Evolutionary conservation across 2,113 vertebrate genomes (phyloP).

Genomic region (Xenopus laevis): DNA sequence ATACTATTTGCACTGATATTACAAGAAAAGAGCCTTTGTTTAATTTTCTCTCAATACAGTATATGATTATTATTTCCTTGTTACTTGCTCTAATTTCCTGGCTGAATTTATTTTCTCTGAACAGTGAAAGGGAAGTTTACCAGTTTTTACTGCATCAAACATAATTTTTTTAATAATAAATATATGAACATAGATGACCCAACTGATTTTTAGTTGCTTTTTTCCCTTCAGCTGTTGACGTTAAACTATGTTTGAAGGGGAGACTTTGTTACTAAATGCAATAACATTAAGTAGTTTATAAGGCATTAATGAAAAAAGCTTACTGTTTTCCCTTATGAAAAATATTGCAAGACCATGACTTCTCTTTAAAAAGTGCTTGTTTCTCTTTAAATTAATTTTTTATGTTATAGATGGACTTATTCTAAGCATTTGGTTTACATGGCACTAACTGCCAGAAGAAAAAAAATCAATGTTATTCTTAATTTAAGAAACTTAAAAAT

Average conservation of each 20-base stretch:
- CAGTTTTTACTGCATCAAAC: not conserved
- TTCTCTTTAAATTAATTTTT: too few species aligned
- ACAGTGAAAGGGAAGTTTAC: conserved; percentile 29
- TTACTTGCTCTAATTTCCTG: conserved; percentile 44
- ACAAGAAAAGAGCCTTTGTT: conserved; percentile 43
- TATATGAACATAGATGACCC: not conserved
- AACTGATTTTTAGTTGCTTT: not conserved
- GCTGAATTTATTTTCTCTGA: conserved; percentile 35
- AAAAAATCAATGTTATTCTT: too few species aligned
- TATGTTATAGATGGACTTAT: too few species aligned
- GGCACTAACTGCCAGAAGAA: too few species aligned
- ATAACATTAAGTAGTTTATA: not conserved
- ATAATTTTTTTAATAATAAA: not conserved
- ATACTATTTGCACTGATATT: conserved; percentile 34
- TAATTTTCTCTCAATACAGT: conserved; percentile 35
- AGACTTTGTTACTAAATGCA: not conserved
- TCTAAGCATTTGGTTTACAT: too few species aligned
- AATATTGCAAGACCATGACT: too few species aligned
- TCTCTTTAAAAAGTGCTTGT: too few species aligned
- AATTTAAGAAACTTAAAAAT: too few species aligned
- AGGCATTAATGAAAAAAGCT: too few species aligned
- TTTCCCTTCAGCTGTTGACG: not conserved
- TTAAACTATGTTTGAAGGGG: not conserved
- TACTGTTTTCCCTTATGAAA: too few species aligned
- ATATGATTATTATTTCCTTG: conserved; percentile 35